Conservation (phyloP, 2,888 invertebrate species). For the Troides oblongomaculatus region DNA sequence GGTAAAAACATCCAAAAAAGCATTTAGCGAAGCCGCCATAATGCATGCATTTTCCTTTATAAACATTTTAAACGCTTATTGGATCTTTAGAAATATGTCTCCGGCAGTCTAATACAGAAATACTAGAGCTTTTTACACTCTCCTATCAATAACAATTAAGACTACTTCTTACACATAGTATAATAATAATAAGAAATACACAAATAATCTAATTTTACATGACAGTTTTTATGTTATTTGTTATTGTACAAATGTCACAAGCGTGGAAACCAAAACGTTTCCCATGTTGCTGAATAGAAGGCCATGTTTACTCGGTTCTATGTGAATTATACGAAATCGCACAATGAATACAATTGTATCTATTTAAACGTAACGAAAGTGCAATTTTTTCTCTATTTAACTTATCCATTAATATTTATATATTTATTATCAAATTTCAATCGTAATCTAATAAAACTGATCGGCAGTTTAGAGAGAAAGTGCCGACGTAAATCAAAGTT, state of each 20-base stretch:
- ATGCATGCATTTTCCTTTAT: background rate
- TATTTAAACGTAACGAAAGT: background rate
- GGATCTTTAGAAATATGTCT: background rate
- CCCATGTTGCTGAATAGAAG: background rate
- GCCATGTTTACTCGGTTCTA: background rate
- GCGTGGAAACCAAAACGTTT: background rate
- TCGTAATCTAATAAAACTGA: background rate
- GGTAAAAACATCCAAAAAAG: slow-evolving; percentile 1
- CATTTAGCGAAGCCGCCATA: background rate
- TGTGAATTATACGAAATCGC: background rate
- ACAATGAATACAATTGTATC: background rate
- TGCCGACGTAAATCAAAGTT: too few relatives aligned
- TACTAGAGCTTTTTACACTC: too few relatives aligned
- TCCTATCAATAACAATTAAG: too few relatives aligned
- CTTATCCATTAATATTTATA: background rate
- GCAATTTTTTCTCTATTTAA: background rate
- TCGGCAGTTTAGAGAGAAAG: background rate
- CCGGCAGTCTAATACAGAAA: background rate
- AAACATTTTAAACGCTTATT: background rate
- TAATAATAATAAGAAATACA: background rate
- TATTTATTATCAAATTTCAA: background rate
- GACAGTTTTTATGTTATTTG: background rate
- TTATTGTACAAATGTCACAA: background rate
- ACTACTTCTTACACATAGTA: background rate
- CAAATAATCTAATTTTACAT: background rate